Conservation (phyloP, 2,113 vertebrate species). For the Sarotherodon lohbergeri region DNA sequence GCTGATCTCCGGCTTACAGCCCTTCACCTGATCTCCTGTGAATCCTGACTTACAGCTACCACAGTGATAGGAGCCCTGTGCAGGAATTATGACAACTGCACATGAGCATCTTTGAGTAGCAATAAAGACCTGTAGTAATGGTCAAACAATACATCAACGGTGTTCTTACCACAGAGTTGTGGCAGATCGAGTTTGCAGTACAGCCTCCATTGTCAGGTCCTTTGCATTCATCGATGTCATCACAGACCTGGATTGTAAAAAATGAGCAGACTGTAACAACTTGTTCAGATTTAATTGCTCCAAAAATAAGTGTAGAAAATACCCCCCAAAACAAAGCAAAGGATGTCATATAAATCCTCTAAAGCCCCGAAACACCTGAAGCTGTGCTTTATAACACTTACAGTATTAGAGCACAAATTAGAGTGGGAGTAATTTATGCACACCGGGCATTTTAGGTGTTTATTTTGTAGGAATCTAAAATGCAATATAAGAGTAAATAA, state of each 20-base stretch:
- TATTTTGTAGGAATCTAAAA: neutral
- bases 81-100: neutral
- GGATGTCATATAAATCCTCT: neutral
- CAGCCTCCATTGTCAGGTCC: slow-evolving; percentile 82
- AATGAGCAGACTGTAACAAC: neutral
- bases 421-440: neutral
- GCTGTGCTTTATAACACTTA: neutral
- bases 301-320: neutral
- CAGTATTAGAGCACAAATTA: neutral
- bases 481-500: neutral
- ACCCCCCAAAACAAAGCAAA: neutral
- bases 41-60: slow-evolving; percentile 88
- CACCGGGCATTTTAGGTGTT: neutral
- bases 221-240: slow-evolving; percentile 91
- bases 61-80: slow-evolving; percentile 89
- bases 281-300: neutral
- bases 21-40: slow-evolving; percentile 84
- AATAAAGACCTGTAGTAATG: neutral
- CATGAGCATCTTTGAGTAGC: neutral
- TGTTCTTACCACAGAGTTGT: slow-evolving; percentile 87
- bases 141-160: neutral
- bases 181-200: slow-evolving; percentile 85
- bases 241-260: slow-evolving; percentile 63
- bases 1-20: slow-evolving; percentile 83
- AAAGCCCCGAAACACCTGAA: neutral